A percentile compares a stretch with the other conserved stretches of the same genome.
Conservation (phyloP, 64 coral and sea anemone genomes). For the Actinia equina region DNA sequence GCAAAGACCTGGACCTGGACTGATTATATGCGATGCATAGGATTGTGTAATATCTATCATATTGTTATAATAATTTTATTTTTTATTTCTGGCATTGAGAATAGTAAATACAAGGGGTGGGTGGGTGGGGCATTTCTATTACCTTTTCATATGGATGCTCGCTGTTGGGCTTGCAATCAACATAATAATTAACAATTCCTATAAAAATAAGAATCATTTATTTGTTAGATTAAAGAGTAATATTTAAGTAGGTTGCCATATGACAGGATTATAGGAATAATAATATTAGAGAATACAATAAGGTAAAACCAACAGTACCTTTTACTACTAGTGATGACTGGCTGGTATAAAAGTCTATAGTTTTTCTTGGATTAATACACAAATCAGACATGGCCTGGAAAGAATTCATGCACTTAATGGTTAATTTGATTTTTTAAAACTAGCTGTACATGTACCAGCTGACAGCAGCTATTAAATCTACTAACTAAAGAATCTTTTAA, state of each 20-base stretch:
- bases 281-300: background rate
- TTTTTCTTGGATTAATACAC: slow-evolving; percentile 1
- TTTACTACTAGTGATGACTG: background rate
- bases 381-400: slow-evolving; percentile 15
- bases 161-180: background rate
- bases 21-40: no score
- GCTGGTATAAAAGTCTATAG: background rate
- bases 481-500: no score
- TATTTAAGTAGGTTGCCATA: background rate
- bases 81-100: no score
- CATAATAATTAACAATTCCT: slow-evolving; percentile 8
- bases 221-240: background rate
- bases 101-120: no score
- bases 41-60: no score
- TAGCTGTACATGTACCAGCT: no score
- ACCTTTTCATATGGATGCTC: slow-evolving; percentile 15
- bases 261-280: no score
- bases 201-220: background rate
- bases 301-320: background rate
- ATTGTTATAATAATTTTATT: no score
- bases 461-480: no score
- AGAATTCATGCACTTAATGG: background rate
- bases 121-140: background rate
- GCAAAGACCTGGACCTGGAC: no score
- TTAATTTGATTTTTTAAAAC: no score